Evolutionary conservation across 2,797 vertebrate genomes (phyloP), one percentile per base, ranked within the genome.

Genomic region (Cryptoblepharus egeriae): DNA sequence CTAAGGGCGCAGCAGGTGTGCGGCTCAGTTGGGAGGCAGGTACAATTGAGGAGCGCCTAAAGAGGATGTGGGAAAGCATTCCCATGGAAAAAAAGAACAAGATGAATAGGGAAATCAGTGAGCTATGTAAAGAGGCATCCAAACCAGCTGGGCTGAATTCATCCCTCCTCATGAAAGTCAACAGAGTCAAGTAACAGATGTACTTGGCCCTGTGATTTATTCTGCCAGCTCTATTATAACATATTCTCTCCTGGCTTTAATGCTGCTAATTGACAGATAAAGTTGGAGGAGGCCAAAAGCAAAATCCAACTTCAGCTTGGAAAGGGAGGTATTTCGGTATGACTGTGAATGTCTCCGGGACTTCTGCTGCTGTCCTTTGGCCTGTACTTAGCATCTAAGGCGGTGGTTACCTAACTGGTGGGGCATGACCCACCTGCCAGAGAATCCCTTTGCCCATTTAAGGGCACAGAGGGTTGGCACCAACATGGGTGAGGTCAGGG

Each of bases 91-190:
- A n/a, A 6, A 0, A 24, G 67, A 75, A 49, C 0, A 9, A 30
- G 22, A 24, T 60, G 32, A 20, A 22, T 1, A 52, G 24, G 11
- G 0, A 69, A 73, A 80, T 76, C 70, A 68, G 57, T 26, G 4
- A 26, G 63, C 12, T 22, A 52, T 64, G 42, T 32, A 73, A 73
- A 73, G 52, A 72, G 35, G 2, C 0, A 0, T 61, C 49, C 37
- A 64, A 80, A 85, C 71, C 30, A 89, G 63, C 77, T 45, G 24
- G 70, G 18, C 57, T 78, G 65, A 90, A 73, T 60, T 35, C 22
- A 70, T 68, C 72, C 26, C 24, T 16, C 20, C 77, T 83, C 0
- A 0, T 61, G 11, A 11, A 58, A 10, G 24, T 7, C 71, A 70
- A 63, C 3, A 49, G 45, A 37, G 15, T 24, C 0, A 32, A 49